Conservation (phyloP, 1,140 invertebrate genomes). For the Pseudomyrmex cubaensis region DNA sequence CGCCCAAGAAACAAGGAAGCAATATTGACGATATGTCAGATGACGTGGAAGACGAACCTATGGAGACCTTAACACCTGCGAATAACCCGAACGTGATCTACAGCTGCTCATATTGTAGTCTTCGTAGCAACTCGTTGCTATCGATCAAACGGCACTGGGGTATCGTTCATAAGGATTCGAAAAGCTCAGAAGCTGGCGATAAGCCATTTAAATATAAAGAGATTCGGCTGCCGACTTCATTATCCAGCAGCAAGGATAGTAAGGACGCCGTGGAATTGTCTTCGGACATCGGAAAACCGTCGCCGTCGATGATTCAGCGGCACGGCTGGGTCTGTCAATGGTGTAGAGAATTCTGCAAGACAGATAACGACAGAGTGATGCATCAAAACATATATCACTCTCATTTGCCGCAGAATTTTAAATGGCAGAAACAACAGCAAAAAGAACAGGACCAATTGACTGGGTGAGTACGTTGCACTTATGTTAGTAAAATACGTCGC, state of each 20-base stretch:
- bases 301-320: not conserved
- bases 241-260: too few relatives aligned
- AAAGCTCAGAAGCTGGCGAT: not conserved
- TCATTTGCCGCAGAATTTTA: conserved; percentile 76
- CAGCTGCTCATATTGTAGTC: conserved; percentile 76
- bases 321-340: conserved; percentile 79
- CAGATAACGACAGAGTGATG: conserved; percentile 73
- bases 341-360: conserved; percentile 79
- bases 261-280: not conserved
- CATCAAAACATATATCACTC: conserved; percentile 83
- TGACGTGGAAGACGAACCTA: conserved; percentile 70
- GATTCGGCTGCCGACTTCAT: not conserved
- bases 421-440: conserved; percentile 54
- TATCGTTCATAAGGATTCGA: conserved; percentile 67
- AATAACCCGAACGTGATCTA: conserved; percentile 61
- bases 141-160: conserved; percentile 75
- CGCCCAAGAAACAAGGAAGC: conserved; percentile 12
- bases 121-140: conserved; percentile 70
- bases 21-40: conserved; percentile 58
- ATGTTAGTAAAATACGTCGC: conserved; percentile 72
- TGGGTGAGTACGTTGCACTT: conserved; percentile 73
- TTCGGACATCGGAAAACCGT: conserved; percentile 2
- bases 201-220: conserved; percentile 73
- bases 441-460: not conserved
- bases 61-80: not conserved